Evolutionary conservation across 1,140 invertebrate genomes (phyloP).

Genomic region (Leucophenga varia): DNA sequence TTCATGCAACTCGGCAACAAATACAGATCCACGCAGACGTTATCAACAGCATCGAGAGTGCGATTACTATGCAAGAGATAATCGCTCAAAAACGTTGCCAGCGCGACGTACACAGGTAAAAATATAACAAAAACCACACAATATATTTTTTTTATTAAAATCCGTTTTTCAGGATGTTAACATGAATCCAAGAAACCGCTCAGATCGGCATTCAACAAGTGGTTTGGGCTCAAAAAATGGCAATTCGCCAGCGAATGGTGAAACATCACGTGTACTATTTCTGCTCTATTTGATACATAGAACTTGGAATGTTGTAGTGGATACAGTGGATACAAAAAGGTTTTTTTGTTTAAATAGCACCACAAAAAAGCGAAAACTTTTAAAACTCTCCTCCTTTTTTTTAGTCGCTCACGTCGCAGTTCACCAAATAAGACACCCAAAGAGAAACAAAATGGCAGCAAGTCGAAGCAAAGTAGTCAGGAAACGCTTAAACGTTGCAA

Average conservation of each 20-base stretch:
- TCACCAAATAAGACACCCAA: conserved; percentile 7
- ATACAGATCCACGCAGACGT: conserved; percentile 35
- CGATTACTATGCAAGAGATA: conserved; percentile 35
- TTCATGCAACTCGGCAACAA: conserved; percentile 17
- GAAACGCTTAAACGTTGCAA: neutral
- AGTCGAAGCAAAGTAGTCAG: neutral
- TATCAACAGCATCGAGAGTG: conserved; percentile 43
- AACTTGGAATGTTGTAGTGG: conserved; percentile 69
- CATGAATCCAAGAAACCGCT: too few species aligned
- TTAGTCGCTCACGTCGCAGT: conserved; percentile 27
- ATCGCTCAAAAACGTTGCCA: conserved; percentile 39
- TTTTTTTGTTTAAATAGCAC: too few species aligned
- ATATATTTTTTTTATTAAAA: too few species aligned
- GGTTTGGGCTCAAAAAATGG: conserved; percentile 21
- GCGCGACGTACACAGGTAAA: conserved; percentile 25
- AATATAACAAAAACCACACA: too few species aligned
- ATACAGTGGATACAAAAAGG: conserved; percentile 63
- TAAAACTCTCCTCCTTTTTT: too few species aligned
- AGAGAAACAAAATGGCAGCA: too few species aligned
- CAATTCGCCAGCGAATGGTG: conserved; percentile 41
- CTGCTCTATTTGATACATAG: conserved; percentile 69
- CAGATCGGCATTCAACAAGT: conserved; percentile 24
- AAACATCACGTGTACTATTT: conserved; percentile 65
- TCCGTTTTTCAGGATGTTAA: too few species aligned
- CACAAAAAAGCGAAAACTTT: too few species aligned